phyloP scores from a whole-genome alignment of 2,888 invertebrate genomes.

The Melinaea menophilus region DNA sequence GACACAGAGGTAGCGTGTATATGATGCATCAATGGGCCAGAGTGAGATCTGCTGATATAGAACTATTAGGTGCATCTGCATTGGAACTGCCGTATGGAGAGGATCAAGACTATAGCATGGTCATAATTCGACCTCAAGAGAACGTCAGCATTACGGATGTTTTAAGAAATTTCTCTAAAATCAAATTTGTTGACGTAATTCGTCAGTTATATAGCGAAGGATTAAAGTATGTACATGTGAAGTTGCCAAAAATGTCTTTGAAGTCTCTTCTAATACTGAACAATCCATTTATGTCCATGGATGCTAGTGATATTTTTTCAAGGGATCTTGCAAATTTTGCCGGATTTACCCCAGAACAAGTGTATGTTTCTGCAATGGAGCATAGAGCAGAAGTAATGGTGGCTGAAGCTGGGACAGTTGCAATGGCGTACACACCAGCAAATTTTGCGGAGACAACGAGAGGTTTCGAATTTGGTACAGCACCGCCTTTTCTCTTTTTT shows the following conservation, averaged over 20 bases:
- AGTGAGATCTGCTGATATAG: neutral
- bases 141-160: neutral
- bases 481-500: neutral
- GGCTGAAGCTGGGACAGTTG: neutral
- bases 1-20: neutral
- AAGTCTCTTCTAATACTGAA: neutral
- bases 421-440: neutral
- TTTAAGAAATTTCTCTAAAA: neutral
- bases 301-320: neutral
- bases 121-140: neutral
- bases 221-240: neutral
- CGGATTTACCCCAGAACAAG: neutral
- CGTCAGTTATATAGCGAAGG: slow-evolving; percentile 2
- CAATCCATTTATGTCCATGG: neutral
- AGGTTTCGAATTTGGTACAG: no score
- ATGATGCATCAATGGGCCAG: slow-evolving; percentile 3
- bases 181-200: neutral
- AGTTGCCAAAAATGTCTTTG: neutral
- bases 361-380: neutral
- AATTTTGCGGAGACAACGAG: neutral
- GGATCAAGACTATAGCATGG: slow-evolving; percentile 2
- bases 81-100: slow-evolving; percentile 2
- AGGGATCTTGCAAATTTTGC: neutral
- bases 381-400: neutral
- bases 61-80: neutral